phyloP scores from a whole-genome alignment of 2,888 invertebrate genomes.

The Pyralis farinalis region DNA sequence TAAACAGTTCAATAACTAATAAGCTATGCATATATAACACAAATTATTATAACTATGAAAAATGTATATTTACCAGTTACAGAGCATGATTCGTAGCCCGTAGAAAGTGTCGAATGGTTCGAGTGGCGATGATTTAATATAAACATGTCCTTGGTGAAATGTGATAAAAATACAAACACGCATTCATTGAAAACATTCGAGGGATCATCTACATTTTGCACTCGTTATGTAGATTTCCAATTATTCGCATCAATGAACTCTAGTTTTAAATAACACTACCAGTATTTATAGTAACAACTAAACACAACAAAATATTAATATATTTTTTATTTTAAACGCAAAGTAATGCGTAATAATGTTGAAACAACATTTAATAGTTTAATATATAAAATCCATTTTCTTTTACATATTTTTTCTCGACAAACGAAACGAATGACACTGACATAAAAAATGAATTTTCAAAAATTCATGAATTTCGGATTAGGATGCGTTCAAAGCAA shows the following conservation, averaged over 20 bases:
- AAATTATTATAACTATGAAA: too few relatives aligned
- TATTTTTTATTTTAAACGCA: too few relatives aligned
- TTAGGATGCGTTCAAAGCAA: constrained; percentile 23
- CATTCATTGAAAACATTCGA: constrained; percentile 50
- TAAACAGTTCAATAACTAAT: too few relatives aligned
- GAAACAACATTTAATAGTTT: not conserved
- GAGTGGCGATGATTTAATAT: constrained; percentile 66
- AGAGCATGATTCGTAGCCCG: constrained; percentile 65
- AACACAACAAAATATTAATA: not conserved
- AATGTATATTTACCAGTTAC: constrained; percentile 53
- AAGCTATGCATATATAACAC: too few relatives aligned
- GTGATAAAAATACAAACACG: constrained; percentile 52
- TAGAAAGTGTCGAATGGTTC: constrained; percentile 64
- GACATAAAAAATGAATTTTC: constrained; percentile 19
- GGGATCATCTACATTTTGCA: constrained; percentile 39
- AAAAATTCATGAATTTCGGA: constrained; percentile 24
- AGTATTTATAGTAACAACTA: not conserved
- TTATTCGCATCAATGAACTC: constrained; percentile 31
- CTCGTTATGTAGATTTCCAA: constrained; percentile 24
- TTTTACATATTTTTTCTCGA: constrained; percentile 4
- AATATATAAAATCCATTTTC: constrained; percentile 9
- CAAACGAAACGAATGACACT: constrained; percentile 27
- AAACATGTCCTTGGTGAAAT: constrained; percentile 76
- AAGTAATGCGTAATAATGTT: not conserved
- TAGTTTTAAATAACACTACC: constrained; percentile 2